These are phyloP conservation scores for Seriola dumerili DNA, from an alignment of 2,113 vertebrate genomes.

Conservation along the genomic window DNA sequence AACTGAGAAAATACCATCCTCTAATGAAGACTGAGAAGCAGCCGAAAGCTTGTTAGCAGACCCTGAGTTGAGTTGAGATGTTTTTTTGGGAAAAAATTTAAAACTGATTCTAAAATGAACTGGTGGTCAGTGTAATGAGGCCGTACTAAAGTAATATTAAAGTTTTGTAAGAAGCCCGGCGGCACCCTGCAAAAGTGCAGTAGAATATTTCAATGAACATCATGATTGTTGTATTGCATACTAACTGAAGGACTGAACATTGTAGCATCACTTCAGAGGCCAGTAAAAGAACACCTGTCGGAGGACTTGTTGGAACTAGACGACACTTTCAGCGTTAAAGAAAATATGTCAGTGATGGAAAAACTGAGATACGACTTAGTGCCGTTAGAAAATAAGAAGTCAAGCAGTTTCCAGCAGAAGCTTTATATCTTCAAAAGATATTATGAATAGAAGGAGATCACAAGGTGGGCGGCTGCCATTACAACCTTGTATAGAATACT, in stretches of 20 bases:
- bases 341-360: background rate
- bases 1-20: background rate
- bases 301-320: too few species aligned
- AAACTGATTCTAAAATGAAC: background rate
- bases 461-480: background rate
- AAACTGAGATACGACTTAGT: background rate
- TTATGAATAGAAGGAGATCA: conserved; percentile 20
- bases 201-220: background rate
- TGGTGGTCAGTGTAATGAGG: background rate
- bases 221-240: background rate
- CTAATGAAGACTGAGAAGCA: too few species aligned
- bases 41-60: background rate
- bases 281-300: background rate
- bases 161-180: background rate
- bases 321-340: background rate
- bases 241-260: background rate
- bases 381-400: background rate
- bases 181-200: background rate
- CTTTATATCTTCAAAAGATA: conserved; percentile 23
- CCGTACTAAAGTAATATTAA: background rate
- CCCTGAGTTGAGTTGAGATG: background rate
- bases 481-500: background rate
- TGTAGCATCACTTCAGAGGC: background rate
- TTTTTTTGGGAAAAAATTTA: too few species aligned
- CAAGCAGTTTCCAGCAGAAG: background rate